A percentile compares a stretch with the other conserved stretches of the same genome.
Evolutionary conservation across 2,113 vertebrate genomes (phyloP).

Genomic region (Salvelinus namaycush): DNA sequence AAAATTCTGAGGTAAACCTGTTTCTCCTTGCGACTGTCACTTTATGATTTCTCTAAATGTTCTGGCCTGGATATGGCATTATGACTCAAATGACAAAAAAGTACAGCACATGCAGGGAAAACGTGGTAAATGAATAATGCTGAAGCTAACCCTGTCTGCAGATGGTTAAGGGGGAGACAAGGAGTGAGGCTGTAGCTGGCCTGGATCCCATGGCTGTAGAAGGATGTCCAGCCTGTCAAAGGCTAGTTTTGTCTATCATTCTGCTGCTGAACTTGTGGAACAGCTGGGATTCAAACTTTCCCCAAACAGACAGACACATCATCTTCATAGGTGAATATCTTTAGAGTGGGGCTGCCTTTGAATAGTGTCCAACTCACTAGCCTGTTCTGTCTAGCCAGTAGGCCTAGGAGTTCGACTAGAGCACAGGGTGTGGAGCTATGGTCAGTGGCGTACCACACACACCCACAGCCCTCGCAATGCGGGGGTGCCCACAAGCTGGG

Average conservation of each 20-base stretch:
- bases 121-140: too few species aligned
- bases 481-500: too few species aligned
- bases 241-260: too few species aligned
- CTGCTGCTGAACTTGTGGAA: not conserved
- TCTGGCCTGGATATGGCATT: too few species aligned
- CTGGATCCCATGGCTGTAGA: not conserved
- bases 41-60: too few species aligned
- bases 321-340: slow-evolving; percentile 27
- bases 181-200: not conserved
- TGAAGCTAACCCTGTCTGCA: not conserved
- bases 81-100: too few species aligned
- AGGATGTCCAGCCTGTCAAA: not conserved
- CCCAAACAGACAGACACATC: slow-evolving; percentile 8
- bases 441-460: too few species aligned
- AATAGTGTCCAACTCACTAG: slow-evolving; percentile 35
- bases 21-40: too few species aligned
- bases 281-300: slow-evolving; percentile 38
- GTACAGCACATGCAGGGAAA: too few species aligned
- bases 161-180: not conserved
- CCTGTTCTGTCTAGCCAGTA: slow-evolving; percentile 10
- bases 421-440: too few species aligned
- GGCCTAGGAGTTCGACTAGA: not conserved
- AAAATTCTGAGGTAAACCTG: too few species aligned
- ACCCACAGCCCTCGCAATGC: too few species aligned
- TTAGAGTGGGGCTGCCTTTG: slow-evolving; percentile 35